A percentile compares a stretch with the other conserved stretches of the same genome.
Conservation (phyloP, 2,888 invertebrate species). For the Ornithoptera priamus region DNA sequence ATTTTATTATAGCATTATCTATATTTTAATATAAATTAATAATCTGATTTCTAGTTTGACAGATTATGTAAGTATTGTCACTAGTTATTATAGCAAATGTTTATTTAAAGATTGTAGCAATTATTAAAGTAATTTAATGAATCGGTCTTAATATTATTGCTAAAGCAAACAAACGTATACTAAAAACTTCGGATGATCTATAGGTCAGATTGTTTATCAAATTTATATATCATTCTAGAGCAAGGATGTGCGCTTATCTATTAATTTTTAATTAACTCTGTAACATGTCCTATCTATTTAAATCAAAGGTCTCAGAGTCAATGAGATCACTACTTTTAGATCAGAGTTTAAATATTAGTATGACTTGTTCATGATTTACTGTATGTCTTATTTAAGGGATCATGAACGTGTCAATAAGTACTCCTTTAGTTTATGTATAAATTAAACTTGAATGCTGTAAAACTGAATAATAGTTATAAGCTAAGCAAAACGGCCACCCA, state of each 20-base stretch:
- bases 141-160: neutral
- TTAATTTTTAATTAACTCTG: neutral
- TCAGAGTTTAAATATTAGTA: too few species aligned
- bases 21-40: neutral
- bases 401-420: too few species aligned
- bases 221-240: neutral
- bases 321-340: too few species aligned
- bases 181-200: neutral
- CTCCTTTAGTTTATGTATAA: too few species aligned
- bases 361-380: too few species aligned
- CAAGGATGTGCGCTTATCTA: neutral
- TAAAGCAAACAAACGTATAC: neutral
- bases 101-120: neutral
- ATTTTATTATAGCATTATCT: neutral
- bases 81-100: neutral
- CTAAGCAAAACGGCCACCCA: too few species aligned
- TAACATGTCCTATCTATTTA: too few species aligned
- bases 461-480: too few species aligned
- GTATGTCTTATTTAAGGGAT: too few species aligned
- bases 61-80: neutral
- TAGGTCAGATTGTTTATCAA: neutral
- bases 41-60: slow-evolving; percentile 2
- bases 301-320: too few species aligned
- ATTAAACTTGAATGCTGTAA: too few species aligned
- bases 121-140: neutral